Base-by-base conservation (phyloP, 2,113 vertebrate genomes). In the Malurus alboscapulatus region DNA sequence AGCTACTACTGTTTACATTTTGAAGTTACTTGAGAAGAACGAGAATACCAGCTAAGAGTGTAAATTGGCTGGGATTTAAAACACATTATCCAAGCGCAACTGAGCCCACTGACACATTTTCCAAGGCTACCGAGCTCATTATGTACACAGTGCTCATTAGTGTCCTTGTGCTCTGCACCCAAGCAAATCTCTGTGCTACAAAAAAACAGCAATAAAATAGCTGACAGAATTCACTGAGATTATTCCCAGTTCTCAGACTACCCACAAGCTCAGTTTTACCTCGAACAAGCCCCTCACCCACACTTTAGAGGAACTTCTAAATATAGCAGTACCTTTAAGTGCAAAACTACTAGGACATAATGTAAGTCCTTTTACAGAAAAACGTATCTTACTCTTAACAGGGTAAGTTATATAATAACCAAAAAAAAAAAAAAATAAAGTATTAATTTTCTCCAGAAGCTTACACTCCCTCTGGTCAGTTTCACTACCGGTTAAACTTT, bases 401-500 rank as follows among this genome's bases (percentile, higher is more conserved):
- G 2, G 2, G 6, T 57, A 80, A 59, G 2, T 48, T 67, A 65
- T 0, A 25, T 6, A 85, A 84, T 9, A 9, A 36, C 30, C 5
- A 27, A 15, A 1, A 0, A 40, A 51, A 51, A 47, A 54, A 25
- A 6, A 59, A 4, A 0, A 38, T 16, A 14, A 42, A 18, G 2
- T 10, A 21, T 2, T 5, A 0, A 4, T 40, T 58, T 72, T 53
- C 25, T 73, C n/a, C 38, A 38, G 5, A 53, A 67, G 30, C 42
- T 67, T 45, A 34, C 2, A 4, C 5, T 51, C 2, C 29, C 19
- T 17, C 24, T 53, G 17, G 12, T 80, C 27, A 66, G 6, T 27
- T 88, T 45, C 42, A 20, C 12, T 20, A 54, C 44, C 18, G 7
- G 17, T 13, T 38, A 50, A 74, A 73, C 51, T 68, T 76, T 72